Percentiles rank a stretch among this genome's conserved stretches.
Evolutionary conservation across 1,140 invertebrate species (phyloP).

Genomic region (Pinna nobilis): DNA sequence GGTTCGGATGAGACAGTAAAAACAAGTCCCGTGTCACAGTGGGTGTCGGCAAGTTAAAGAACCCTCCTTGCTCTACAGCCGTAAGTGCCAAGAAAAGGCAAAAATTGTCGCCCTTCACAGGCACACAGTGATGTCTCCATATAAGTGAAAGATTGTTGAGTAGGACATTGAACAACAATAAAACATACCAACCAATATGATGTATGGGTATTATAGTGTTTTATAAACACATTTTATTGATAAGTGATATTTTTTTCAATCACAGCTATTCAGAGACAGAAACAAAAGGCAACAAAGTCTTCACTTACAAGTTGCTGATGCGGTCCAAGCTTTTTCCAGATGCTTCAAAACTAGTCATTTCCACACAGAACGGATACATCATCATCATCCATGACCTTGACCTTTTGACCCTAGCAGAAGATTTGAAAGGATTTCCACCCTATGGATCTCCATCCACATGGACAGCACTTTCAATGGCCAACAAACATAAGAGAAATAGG

Average conservation of each 20-base stretch:
- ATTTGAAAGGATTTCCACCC: constrained; percentile 80
- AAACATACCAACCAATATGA: no score
- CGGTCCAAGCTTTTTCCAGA: constrained; percentile 90
- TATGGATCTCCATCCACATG: constrained; percentile 86
- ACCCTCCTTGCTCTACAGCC: no score
- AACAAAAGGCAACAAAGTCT: constrained; percentile 42
- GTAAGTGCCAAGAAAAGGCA: no score
- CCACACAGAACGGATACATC: constrained; percentile 90
- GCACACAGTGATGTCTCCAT: no score
- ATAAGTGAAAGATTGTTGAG: no score
- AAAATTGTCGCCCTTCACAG: no score
- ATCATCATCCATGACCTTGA: constrained; percentile 93
- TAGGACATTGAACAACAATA: no score
- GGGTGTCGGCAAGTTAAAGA: no score
- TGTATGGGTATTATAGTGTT: no score
- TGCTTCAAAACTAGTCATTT: constrained; percentile 90
- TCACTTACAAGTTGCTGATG: constrained; percentile 80
- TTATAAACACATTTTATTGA: neutral
- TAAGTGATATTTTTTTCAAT: constrained; percentile 15
- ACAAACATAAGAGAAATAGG: constrained; percentile 82
- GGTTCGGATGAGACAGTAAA: no score
- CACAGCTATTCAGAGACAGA: constrained; percentile 38
- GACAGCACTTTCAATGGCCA: constrained; percentile 89
- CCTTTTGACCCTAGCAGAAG: constrained; percentile 84
- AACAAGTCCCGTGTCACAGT: no score